phyloP scores from a whole-genome alignment of 2,888 invertebrate genomes.

The Philopedon plagiatum region DNA sequence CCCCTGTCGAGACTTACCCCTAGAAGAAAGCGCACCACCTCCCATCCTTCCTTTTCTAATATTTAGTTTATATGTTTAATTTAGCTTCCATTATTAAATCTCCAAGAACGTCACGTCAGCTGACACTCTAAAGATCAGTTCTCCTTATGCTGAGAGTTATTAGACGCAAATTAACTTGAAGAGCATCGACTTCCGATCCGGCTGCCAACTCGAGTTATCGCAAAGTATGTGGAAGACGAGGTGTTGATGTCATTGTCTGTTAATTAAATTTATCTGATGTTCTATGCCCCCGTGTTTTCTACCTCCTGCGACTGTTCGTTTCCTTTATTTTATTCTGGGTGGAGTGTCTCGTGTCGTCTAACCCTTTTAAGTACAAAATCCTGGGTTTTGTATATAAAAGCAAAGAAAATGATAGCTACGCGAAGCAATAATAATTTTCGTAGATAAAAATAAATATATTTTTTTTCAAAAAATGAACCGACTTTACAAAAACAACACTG shows the following conservation, averaged over 20 bases:
- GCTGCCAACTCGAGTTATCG: slow-evolving; percentile 49
- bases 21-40: too few species aligned
- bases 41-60: too few species aligned
- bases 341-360: neutral
- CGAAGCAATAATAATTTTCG: too few species aligned
- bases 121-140: slow-evolving; percentile 46
- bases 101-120: slow-evolving; percentile 47
- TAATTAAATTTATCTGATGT: slow-evolving; percentile 52
- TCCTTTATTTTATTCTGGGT: neutral
- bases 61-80: slow-evolving; percentile 4
- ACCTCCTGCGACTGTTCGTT: neutral
- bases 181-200: slow-evolving; percentile 52
- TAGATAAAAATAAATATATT: too few species aligned
- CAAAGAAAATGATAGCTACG: too few species aligned
- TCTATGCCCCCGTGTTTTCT: slow-evolving; percentile 21
- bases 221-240: slow-evolving; percentile 52
- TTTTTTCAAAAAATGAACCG: too few species aligned
- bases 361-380: neutral
- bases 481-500: too few species aligned
- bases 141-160: slow-evolving; percentile 41
- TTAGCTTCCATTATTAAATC: slow-evolving; percentile 45
- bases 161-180: slow-evolving; percentile 53
- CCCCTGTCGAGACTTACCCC: too few species aligned
- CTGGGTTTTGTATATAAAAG: too few species aligned
- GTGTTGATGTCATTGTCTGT: slow-evolving; percentile 51